A percentile compares a stretch with the other conserved stretches of the same genome.
phyloP scores from a whole-genome alignment of 2,797 vertebrate genomes.

The Mormyrus proboscirostris region DNA sequence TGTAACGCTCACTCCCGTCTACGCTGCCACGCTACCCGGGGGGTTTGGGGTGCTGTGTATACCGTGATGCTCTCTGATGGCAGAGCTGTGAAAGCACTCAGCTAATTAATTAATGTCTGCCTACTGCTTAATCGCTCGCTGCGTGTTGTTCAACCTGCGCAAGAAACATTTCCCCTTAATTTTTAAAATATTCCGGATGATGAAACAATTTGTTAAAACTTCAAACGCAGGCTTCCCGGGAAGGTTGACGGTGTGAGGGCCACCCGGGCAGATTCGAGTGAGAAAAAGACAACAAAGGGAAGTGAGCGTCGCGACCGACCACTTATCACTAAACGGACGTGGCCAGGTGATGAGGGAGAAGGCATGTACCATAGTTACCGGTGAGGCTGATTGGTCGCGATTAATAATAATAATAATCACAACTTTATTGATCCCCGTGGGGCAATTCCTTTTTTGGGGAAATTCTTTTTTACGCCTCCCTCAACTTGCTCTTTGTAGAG shows the following conservation, averaged over 20 bases:
- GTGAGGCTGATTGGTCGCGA: neutral
- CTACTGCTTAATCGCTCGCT: neutral
- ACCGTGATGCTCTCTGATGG: neutral
- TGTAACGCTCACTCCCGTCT: slow-evolving; percentile 45
- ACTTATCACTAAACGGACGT: neutral
- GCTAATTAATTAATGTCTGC: neutral
- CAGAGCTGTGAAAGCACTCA: neutral
- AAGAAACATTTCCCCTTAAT: neutral
- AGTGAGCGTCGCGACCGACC: neutral
- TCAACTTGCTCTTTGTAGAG: too few relatives aligned
- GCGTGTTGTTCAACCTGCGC: neutral
- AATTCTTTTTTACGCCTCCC: too few relatives aligned
- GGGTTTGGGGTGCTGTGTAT: slow-evolving; percentile 4
- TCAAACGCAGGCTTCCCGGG: neutral
- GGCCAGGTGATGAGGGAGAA: neutral
- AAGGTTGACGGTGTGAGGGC: neutral
- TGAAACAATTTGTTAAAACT: neutral
- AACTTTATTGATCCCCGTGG: too few relatives aligned
- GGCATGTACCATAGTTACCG: neutral
- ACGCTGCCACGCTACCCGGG: slow-evolving; percentile 44
- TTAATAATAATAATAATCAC: too few relatives aligned
- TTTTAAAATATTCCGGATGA: neutral
- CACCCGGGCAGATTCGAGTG: neutral
- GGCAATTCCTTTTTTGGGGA: too few relatives aligned
- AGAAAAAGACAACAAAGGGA: neutral